A percentile compares a stretch with the other conserved stretches of the same genome.
These are phyloP conservation scores for Gobiocypris rarus DNA, from an alignment of 2,113 vertebrate genomes.

Conservation along the genomic window DNA sequence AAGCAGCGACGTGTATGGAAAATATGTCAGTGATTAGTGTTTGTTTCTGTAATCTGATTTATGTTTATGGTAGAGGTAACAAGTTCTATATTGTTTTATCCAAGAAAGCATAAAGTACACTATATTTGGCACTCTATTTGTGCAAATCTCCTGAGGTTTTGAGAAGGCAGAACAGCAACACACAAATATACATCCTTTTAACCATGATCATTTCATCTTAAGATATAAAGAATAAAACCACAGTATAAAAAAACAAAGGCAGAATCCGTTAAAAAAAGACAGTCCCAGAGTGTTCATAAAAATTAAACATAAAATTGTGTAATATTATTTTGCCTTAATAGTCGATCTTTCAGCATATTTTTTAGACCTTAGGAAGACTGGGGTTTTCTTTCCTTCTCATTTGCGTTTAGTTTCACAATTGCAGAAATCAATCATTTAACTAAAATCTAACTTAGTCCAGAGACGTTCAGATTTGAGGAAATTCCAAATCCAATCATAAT, in stretches of 20 bases:
- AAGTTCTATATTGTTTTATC: not conserved
- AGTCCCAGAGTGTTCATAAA: not conserved
- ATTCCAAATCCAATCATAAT: not conserved
- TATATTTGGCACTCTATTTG: conserved; percentile 11
- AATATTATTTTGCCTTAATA: not conserved
- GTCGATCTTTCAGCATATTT: not conserved
- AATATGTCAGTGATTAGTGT: not conserved
- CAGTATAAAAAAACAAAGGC: conserved; percentile 4
- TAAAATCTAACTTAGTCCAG: not conserved
- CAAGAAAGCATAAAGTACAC: not conserved
- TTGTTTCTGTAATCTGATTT: not conserved
- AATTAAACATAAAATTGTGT: not conserved
- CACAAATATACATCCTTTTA: not conserved
- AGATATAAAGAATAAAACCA: not conserved
- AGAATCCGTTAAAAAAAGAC: not conserved
- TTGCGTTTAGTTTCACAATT: not conserved
- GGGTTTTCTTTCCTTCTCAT: not conserved
- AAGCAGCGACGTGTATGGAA: conserved; percentile 1
- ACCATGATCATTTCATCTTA: not conserved
- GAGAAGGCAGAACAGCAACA: not conserved
- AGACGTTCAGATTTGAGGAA: not conserved
- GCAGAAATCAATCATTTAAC: not conserved
- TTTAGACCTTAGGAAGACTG: not conserved
- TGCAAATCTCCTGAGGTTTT: conserved; percentile 36
- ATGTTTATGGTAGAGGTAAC: not conserved